These are phyloP conservation scores for Acinonyx jubatus DNA, from an alignment of 2,113 vertebrate species.

Conservation along the genomic window DNA sequence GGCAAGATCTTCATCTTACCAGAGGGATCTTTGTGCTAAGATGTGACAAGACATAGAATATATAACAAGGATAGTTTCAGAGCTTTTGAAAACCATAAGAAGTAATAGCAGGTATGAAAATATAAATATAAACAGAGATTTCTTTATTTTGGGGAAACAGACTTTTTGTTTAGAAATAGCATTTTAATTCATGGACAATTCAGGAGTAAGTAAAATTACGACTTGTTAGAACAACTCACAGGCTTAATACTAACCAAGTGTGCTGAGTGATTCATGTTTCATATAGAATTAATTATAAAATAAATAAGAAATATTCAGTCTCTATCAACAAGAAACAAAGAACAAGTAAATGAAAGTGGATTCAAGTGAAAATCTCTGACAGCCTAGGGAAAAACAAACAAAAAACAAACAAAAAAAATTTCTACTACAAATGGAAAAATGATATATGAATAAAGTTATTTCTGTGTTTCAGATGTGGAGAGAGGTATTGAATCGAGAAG, in stretches of 20 bases:
- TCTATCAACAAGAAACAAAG: not conserved
- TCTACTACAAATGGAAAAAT: conserved; percentile 32
- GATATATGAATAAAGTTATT: conserved; percentile 28
- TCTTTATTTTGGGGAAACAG: not conserved
- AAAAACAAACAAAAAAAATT: not conserved
- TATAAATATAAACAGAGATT: not conserved
- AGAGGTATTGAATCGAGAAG: not conserved
- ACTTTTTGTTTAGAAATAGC: not conserved
- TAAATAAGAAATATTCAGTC: conserved; percentile 29
- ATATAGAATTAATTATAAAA: conserved; percentile 53
- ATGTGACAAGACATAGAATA: not conserved
- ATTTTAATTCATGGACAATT: not conserved
- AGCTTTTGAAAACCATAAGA: not conserved
- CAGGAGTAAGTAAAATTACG: conserved; percentile 11
- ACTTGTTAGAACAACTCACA: conserved; percentile 1
- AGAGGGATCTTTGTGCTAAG: not conserved
- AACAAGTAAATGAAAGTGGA: not conserved
- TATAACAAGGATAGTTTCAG: not conserved
- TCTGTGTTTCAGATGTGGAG: conserved; percentile 43
- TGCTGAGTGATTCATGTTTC: not conserved
- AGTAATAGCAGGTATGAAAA: not conserved
- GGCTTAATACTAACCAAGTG: not conserved
- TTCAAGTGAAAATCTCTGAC: conserved; percentile 7
- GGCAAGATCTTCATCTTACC: not conserved
- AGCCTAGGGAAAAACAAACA: not conserved